A percentile compares a stretch with the other conserved stretches of the same genome.
These are phyloP conservation scores for Macropus fuliginosus DNA, from an alignment of 2,797 vertebrate genomes.

Conservation along the genomic window DNA sequence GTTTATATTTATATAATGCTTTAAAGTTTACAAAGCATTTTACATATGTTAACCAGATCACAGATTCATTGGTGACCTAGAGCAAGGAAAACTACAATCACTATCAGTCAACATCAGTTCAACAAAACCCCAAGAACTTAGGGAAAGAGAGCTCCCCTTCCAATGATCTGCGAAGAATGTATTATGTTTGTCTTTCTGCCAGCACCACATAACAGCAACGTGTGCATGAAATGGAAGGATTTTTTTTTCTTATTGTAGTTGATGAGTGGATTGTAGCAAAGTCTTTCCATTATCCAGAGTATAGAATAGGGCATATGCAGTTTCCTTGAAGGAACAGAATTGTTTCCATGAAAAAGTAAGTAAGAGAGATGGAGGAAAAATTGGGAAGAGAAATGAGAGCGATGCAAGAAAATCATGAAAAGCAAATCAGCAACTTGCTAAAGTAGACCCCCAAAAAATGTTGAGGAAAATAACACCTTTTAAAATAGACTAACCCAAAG, in stretches of 20 bases:
- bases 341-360: not conserved
- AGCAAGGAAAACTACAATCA: not conserved
- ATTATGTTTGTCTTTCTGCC: not conserved
- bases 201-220: not conserved
- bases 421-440: no score
- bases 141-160: not conserved
- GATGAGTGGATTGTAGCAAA: not conserved
- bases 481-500: no score
- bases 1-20: not conserved
- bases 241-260: not conserved
- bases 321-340: not conserved
- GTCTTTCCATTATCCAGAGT: not conserved
- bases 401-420: no score
- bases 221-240: not conserved
- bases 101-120: not conserved
- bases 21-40: not conserved
- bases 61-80: not conserved
- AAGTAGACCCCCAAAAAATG: no score
- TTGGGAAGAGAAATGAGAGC: no score
- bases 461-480: no score
- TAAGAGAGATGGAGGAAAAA: no score
- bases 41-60: not conserved
- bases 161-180: not conserved
- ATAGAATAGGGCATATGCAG: not conserved
- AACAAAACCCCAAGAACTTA: not conserved